phyloP scores from a whole-genome alignment of 2,797 vertebrate species.

The Petrocephalus schoutedeni region DNA sequence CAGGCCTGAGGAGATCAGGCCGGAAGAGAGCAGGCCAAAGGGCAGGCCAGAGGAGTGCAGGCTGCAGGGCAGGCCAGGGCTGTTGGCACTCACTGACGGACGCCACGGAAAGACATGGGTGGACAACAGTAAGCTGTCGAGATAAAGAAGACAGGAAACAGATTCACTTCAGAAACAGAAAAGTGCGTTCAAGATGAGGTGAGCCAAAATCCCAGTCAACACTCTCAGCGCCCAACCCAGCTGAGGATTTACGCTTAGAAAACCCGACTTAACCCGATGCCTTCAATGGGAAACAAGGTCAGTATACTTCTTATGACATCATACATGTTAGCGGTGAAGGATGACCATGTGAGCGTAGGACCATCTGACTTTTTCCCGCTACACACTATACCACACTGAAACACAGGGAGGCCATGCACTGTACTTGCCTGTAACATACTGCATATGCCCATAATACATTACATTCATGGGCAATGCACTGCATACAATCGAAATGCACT shows the following conservation, averaged over 20 bases:
- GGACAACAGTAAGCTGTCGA: constrained; percentile 67
- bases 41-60: too few relatives aligned
- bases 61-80: constrained; percentile 25
- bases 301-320: neutral
- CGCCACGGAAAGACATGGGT: constrained; percentile 75
- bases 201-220: neutral
- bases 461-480: neutral
- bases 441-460: neutral
- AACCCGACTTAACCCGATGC: neutral
- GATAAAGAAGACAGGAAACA: constrained; percentile 33
- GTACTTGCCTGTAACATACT: neutral
- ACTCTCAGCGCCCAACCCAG: neutral
- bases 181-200: neutral
- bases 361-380: neutral
- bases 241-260: neutral
- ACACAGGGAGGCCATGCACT: neutral
- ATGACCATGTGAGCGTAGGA: neutral
- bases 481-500: neutral
- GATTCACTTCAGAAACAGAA: constrained; percentile 10
- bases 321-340: neutral
- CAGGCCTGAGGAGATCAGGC: constrained; percentile 28
- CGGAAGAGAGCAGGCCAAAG: constrained; percentile 36
- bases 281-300: neutral
- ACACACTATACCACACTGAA: too few relatives aligned
- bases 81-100: constrained; percentile 73